These are phyloP conservation scores for Protophormia terraenovae DNA, from an alignment of 2,888 invertebrate species.

Conservation along the genomic window DNA sequence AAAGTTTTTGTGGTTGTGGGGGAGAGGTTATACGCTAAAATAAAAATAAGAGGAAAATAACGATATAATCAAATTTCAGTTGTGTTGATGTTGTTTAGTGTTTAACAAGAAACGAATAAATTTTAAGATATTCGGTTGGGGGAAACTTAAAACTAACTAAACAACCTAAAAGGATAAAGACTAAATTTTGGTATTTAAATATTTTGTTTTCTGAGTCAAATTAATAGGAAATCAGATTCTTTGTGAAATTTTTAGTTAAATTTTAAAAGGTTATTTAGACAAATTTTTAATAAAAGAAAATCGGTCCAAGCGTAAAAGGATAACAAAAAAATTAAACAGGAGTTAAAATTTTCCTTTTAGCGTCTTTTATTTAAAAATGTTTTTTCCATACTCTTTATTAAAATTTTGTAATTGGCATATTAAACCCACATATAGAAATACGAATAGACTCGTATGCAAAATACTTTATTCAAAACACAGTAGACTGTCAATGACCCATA, in stretches of 20 bases:
- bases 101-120: not conserved
- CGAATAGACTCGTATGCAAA: not conserved
- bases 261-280: too few relatives aligned
- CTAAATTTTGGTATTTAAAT: too few relatives aligned
- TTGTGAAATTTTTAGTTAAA: too few relatives aligned
- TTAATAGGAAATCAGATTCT: too few relatives aligned
- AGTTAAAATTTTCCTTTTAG: too few relatives aligned
- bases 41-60: not conserved
- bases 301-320: too few relatives aligned
- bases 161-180: too few relatives aligned
- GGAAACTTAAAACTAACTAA: not conserved
- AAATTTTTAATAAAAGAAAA: too few relatives aligned
- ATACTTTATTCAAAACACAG: not conserved
- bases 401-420: not conserved
- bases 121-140: not conserved
- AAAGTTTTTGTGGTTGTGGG: not conserved
- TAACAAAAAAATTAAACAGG: too few relatives aligned
- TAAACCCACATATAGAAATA: not conserved
- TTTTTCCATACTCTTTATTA: not conserved
- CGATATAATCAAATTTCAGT: not conserved
- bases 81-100: not conserved
- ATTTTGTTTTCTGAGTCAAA: too few relatives aligned
- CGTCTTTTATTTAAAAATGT: too few relatives aligned
- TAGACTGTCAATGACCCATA: slow-evolving; percentile 60
- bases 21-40: not conserved